Evolutionary conservation across 2,888 invertebrate species (phyloP), one percentile per base, ranked within the genome.

Genomic region (Trichopria drosophilae): DNA sequence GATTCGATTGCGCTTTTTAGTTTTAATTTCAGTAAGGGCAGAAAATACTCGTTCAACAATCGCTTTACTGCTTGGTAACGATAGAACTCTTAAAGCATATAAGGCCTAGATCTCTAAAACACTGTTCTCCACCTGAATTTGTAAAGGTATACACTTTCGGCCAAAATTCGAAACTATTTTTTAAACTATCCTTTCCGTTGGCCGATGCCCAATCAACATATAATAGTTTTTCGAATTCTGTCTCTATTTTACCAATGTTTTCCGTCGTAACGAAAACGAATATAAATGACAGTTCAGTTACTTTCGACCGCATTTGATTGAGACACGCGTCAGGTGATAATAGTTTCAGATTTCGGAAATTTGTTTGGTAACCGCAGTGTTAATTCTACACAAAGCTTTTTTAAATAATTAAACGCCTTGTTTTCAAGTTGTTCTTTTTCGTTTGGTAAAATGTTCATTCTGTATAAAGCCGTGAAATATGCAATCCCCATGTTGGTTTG

Each of bases 21-120:
- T 46, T 43, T 53, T 55, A 6, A 46, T n/a, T 6, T 29, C 29
- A 18, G 52, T 55, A 43, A 55, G 49, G 1, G 52, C 37, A 0
- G 52, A 55, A 43, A 55, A 55, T 1, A 24, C 49, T 35, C 55
- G 34, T 46, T 55, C 55, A 3, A 55, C 52, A 1, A 50, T 50
- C 3, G 46, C 55, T 29, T 55, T 53, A 13, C 52, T 55, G 3
- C 49, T 35, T n/a, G 49, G 52, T 10, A 50, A 42, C 7, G 45
- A 46, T 5, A 55, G 31, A 23, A 39, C 28, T 18, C 39, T 35
- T 13, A n/a, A 55, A 28, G n/a, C 35, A 37, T 3, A 46, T 15
- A n/a, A 24, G 4, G 4, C 49, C 46, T n/a, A 55, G 18, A 19
- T 53, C 40, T 6, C 39, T 32, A 24, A 55, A 55, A 39, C 39